These are phyloP conservation scores for Harpalus rubripes DNA, from an alignment of 2,888 invertebrate species.

Conservation along the genomic window DNA sequence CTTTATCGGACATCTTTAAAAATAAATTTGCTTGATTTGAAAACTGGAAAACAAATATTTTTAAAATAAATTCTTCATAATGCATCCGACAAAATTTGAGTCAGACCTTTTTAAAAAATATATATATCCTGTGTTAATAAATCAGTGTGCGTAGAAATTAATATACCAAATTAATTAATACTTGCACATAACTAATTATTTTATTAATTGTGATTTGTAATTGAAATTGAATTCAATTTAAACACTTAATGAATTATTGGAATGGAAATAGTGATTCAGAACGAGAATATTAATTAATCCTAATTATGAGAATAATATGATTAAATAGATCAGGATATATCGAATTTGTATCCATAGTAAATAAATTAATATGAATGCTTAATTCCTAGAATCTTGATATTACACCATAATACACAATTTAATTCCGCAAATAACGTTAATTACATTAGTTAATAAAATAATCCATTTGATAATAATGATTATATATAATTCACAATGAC, in stretches of 20 bases:
- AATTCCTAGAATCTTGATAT: not conserved
- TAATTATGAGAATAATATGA: not conserved
- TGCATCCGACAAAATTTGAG: too few species aligned
- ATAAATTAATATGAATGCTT: not conserved
- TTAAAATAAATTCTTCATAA: too few species aligned
- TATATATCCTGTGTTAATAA: too few species aligned
- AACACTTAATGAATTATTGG: not conserved
- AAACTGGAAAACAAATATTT: too few species aligned
- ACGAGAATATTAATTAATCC: not conserved
- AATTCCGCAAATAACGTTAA: not conserved
- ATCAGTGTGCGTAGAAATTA: not conserved
- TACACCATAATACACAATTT: not conserved
- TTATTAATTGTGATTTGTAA: slow-evolving; percentile 8
- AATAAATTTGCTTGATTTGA: too few species aligned
- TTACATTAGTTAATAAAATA: not conserved
- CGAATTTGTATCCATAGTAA: not conserved
- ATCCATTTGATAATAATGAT: not conserved
- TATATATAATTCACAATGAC: not conserved
- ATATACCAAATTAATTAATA: not conserved
- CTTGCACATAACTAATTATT: not conserved
- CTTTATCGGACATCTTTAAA: too few species aligned
- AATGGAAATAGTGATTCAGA: too few species aligned
- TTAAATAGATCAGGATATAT: not conserved
- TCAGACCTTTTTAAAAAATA: too few species aligned
- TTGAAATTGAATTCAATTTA: not conserved